Evolutionary conservation across 2,797 vertebrate genomes (phyloP).

Genomic region (Oophaga sylvatica): DNA sequence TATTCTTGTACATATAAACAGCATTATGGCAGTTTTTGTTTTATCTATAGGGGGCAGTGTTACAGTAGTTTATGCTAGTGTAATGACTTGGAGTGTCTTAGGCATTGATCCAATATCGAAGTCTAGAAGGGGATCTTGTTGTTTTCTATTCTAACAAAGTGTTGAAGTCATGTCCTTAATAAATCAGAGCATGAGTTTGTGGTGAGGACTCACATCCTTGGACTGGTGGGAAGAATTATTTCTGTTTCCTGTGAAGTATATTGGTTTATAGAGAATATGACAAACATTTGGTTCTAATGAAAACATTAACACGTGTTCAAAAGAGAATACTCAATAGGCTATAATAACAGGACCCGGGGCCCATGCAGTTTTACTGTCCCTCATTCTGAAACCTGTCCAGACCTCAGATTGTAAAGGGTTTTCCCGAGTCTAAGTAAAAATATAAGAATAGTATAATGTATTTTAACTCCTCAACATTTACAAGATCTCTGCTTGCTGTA

Average conservation of each 20-base stretch:
- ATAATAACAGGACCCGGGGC: not conserved
- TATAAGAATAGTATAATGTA: not conserved
- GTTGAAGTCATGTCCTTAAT: constrained; percentile 9
- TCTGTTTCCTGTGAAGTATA: constrained; percentile 9
- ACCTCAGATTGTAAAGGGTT: not conserved
- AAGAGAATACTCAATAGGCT: not conserved
- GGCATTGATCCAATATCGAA: not conserved
- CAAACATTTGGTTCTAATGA: constrained; percentile 9
- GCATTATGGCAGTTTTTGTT: not conserved
- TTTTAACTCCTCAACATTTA: not conserved
- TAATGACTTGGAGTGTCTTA: not conserved
- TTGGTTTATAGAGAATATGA: constrained; percentile 17
- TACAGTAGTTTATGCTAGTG: not conserved
- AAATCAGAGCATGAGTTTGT: not conserved
- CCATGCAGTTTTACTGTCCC: not conserved
- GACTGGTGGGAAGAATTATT: not conserved
- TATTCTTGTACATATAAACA: not conserved
- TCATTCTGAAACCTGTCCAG: not conserved
- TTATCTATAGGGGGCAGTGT: not conserved
- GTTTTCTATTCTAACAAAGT: constrained; percentile 1
- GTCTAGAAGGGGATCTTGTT: not conserved
- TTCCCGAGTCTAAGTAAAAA: not conserved
- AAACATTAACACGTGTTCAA: not conserved
- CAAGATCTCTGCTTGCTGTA: not conserved
- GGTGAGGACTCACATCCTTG: not conserved